These are phyloP conservation scores for Enoplosus armatus DNA, from an alignment of 2,797 vertebrate species.

Conservation along the genomic window DNA sequence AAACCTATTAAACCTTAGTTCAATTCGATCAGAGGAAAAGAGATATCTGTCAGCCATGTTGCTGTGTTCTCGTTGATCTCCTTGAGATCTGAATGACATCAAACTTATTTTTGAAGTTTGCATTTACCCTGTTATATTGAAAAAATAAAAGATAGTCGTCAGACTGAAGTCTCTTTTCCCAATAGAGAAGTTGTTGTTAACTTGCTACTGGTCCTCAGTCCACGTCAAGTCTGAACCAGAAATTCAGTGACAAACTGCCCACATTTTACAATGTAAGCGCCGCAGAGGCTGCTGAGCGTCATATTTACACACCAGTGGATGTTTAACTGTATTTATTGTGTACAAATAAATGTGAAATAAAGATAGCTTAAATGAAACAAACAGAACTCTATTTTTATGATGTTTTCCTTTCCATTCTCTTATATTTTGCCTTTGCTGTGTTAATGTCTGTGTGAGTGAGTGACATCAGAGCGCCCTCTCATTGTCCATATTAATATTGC, in stretches of 20 bases:
- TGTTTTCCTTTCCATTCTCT: background rate
- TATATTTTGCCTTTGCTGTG: background rate
- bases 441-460: background rate
- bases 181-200: slow-evolving; percentile 62
- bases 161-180: slow-evolving; percentile 60
- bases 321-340: slow-evolving; percentile 98
- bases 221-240: slow-evolving; percentile 58
- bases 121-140: slow-evolving; percentile 80
- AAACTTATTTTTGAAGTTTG: slow-evolving; percentile 96
- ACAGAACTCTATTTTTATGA: background rate
- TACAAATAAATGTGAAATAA: slow-evolving; percentile 96
- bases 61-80: slow-evolving; percentile 90
- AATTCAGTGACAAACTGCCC: slow-evolving; percentile 58
- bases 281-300: slow-evolving; percentile 57
- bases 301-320: slow-evolving; percentile 88
- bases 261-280: slow-evolving; percentile 44
- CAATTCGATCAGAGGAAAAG: slow-evolving; percentile 68
- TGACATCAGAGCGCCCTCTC: background rate
- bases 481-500: background rate
- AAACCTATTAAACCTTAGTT: slow-evolving; percentile 58
- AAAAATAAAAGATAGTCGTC: slow-evolving; percentile 29
- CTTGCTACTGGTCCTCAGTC: slow-evolving; percentile 63
- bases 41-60: slow-evolving; percentile 75
- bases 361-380: slow-evolving; percentile 81
- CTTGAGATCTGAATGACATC: slow-evolving; percentile 92